These are phyloP conservation scores for Hippasteria phrygiana DNA, from an alignment of 53 echinoderm and acorn worm genomes.

Conservation along the genomic window DNA sequence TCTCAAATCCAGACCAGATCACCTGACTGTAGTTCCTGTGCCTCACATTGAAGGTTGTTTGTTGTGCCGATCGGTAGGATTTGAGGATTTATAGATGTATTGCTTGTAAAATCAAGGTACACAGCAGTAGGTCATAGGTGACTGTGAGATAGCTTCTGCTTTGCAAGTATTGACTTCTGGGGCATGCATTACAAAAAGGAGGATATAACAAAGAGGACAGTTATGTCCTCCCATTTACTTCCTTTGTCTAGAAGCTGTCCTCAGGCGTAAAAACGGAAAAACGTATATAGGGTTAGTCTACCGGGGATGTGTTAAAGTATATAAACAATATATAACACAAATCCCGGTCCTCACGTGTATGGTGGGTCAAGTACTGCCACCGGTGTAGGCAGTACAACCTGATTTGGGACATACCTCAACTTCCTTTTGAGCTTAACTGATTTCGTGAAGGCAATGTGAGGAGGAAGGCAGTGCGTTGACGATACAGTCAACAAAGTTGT, in stretches of 20 bases:
- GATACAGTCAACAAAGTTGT: constrained; percentile 34
- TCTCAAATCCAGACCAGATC: constrained; percentile 29
- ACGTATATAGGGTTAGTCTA: too few relatives aligned
- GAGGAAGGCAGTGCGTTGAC: constrained; percentile 55
- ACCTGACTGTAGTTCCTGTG: constrained; percentile 27
- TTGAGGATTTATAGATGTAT: constrained; percentile 22
- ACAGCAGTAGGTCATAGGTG: constrained; percentile 27
- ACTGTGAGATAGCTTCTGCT: constrained; percentile 40
- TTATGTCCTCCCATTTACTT: too few relatives aligned
- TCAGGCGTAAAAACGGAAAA: too few relatives aligned
- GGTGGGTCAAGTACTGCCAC: too few relatives aligned
- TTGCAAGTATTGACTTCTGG: constrained; percentile 60
- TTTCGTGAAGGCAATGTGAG: constrained; percentile 39
- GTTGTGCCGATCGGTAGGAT: constrained; percentile 44
- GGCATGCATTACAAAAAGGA: constrained; percentile 71
- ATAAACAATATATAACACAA: too few relatives aligned
- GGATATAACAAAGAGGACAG: too few relatives aligned
- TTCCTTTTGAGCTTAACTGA: constrained; percentile 57
- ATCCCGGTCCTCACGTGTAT: too few relatives aligned
- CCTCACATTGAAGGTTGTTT: constrained; percentile 14
- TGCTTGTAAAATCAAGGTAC: constrained; percentile 21
- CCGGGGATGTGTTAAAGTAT: too few relatives aligned
- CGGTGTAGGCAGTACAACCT: constrained; percentile 60
- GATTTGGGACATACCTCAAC: constrained; percentile 65
- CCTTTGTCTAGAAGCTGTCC: too few relatives aligned